These are phyloP conservation scores for Stegodyphus dumicola DNA, from an alignment of 1,140 invertebrate genomes.

Conservation along the genomic window DNA sequence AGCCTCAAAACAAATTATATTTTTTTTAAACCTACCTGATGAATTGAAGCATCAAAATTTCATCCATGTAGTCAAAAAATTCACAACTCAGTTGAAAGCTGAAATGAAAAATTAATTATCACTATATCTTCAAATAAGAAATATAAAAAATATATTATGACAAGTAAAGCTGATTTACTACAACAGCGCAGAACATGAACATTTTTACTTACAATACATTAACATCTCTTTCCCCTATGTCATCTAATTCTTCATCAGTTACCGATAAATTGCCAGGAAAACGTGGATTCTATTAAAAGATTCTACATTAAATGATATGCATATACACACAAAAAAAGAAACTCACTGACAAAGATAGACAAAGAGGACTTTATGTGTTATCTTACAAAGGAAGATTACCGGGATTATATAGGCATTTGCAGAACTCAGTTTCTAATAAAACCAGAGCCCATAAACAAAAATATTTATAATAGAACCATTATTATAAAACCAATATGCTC, in stretches of 20 bases:
- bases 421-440: no score
- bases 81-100: conserved; percentile 97
- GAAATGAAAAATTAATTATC: conserved; percentile 66
- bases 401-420: no score
- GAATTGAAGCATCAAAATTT: conserved; percentile 90
- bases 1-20: neutral
- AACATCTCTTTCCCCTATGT: conserved; percentile 89
- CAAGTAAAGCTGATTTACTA: no score
- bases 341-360: no score
- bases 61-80: conserved; percentile 99
- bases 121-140: no score
- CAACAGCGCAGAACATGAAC: no score
- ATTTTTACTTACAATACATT: conserved; percentile 86
- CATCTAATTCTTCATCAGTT: conserved; percentile 83
- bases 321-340: no score
- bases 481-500: no score
- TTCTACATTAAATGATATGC: neutral
- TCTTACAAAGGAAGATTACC: no score
- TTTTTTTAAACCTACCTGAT: conserved; percentile 75
- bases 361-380: no score
- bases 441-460: no score
- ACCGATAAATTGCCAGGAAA: conserved; percentile 93
- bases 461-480: no score
- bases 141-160: neutral
- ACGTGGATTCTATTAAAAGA: conserved; percentile 80